phyloP scores from a whole-genome alignment of 92 coral and sea anemone species.

The Anthopleura xanthogrammica region DNA sequence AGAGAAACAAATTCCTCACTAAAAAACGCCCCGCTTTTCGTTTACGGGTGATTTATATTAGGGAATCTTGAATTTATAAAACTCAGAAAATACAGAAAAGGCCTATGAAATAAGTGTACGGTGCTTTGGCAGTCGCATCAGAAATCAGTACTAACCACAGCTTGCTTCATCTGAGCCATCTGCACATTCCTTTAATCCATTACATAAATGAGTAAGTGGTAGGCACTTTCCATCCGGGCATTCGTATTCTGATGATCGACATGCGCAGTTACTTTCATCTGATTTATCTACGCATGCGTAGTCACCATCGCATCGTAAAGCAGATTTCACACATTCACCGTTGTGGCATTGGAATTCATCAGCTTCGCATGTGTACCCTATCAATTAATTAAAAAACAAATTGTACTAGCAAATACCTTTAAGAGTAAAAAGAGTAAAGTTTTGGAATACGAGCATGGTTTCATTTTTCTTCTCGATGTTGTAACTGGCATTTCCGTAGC shows the following conservation, averaged over 20 bases:
- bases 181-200: constrained; percentile 48
- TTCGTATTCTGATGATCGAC: constrained; percentile 48
- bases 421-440: too few species aligned
- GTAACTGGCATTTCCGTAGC: too few species aligned
- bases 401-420: too few species aligned
- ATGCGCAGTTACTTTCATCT: constrained; percentile 67
- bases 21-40: too few species aligned
- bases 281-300: constrained; percentile 60
- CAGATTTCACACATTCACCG: constrained; percentile 54
- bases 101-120: too few species aligned
- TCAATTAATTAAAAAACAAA: too few species aligned
- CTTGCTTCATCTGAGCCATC: constrained; percentile 74
- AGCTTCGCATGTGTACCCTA: constrained; percentile 48
- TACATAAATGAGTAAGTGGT: constrained; percentile 47
- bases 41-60: too few species aligned
- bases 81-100: too few species aligned
- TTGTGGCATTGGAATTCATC: constrained; percentile 63
- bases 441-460: too few species aligned
- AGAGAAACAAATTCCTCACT: not conserved
- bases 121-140: too few species aligned
- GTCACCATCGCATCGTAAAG: constrained; percentile 70
- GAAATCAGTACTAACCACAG: constrained; percentile 50
- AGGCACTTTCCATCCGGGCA: constrained; percentile 61
- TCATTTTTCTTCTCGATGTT: too few species aligned
- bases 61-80: too few species aligned